Evolutionary conservation across 2,888 invertebrate species (phyloP).

Genomic region (Eristalinus sepulchralis): DNA sequence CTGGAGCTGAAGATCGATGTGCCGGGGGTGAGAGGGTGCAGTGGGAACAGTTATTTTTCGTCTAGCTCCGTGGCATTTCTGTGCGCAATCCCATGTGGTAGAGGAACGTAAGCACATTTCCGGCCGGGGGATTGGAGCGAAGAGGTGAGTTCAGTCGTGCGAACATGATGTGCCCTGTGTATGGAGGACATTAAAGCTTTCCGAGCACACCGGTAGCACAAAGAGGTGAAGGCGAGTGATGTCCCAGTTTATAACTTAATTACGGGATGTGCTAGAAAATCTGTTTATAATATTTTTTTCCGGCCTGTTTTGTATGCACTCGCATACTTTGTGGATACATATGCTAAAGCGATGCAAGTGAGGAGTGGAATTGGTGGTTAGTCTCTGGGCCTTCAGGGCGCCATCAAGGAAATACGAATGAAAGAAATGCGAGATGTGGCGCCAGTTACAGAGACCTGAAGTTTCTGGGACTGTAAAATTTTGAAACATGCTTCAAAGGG

Average conservation of each 20-base stretch:
- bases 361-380: not conserved
- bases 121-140: not conserved
- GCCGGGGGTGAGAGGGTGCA: not conserved
- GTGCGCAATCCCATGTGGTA: not conserved
- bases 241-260: conserved; percentile 51
- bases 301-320: not conserved
- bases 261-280: conserved; percentile 12
- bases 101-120: conserved; percentile 19
- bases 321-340: conserved; percentile 1
- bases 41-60: conserved; percentile 22
- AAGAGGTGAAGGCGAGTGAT: conserved; percentile 5
- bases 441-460: no score
- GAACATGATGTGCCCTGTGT: conserved; percentile 11
- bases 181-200: not conserved
- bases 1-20: not conserved
- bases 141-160: conserved; percentile 39
- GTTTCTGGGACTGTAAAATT: no score
- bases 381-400: not conserved
- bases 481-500: no score
- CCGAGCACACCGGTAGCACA: not conserved
- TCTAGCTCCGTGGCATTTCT: not conserved
- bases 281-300: conserved; percentile 19
- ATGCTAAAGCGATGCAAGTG: not conserved
- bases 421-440: no score
- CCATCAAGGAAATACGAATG: not conserved